These are phyloP conservation scores for Heliconius congener DNA, from an alignment of 1,140 invertebrate genomes.

Conservation along the genomic window DNA sequence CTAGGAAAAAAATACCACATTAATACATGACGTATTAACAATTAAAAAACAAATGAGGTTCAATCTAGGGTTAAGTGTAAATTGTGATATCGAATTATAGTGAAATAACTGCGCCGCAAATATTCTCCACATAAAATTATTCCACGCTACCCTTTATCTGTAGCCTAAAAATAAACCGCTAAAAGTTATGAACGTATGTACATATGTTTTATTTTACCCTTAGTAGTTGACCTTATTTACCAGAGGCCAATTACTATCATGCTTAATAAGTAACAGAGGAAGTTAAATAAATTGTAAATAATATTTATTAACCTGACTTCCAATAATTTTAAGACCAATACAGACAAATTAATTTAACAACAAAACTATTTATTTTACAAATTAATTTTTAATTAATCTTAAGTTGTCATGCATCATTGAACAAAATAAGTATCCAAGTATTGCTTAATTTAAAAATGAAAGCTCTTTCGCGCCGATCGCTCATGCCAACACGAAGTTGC, in stretches of 20 bases:
- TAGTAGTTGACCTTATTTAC: constrained; percentile 7
- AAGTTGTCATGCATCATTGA: background rate
- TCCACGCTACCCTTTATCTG: background rate
- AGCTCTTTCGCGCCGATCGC: constrained; percentile 33
- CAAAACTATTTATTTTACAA: background rate
- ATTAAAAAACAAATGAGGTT: background rate
- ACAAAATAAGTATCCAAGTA: background rate
- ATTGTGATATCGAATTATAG: background rate
- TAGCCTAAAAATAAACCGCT: constrained; percentile 4
- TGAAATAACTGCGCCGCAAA: background rate
- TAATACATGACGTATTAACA: background rate
- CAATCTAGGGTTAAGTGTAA: background rate
- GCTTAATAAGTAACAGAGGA: background rate
- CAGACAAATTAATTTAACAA: no score
- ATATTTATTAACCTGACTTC: background rate
- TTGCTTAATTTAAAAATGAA: constrained; percentile 38
- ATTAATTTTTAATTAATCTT: background rate
- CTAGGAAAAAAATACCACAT: background rate
- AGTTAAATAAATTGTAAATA: background rate
- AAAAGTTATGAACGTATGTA: background rate
- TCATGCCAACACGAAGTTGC: constrained; percentile 32
- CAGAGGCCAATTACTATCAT: background rate
- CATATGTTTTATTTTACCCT: background rate
- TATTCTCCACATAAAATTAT: background rate
- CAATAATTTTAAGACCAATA: background rate